A percentile compares a stretch with the other conserved stretches of the same genome.
Evolutionary conservation across 2,888 invertebrate genomes (phyloP).

Genomic region (Apoda limacodes): DNA sequence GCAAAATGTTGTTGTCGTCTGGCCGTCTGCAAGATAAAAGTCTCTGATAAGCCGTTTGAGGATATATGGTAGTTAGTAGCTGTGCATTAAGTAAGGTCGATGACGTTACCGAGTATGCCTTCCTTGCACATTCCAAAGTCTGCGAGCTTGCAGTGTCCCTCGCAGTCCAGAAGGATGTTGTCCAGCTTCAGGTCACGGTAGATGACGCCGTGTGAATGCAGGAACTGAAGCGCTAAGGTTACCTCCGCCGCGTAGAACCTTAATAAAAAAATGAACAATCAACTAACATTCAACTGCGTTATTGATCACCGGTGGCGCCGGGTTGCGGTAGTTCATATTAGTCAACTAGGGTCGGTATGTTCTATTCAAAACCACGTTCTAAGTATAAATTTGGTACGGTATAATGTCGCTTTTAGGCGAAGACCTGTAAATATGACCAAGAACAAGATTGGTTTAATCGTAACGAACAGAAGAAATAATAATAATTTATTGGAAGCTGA

Average conservation of each 20-base stretch:
- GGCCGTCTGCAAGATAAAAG: slow-evolving; percentile 72
- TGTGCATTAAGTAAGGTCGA: not conserved
- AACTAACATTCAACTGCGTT: slow-evolving; percentile 63
- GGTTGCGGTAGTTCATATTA: no score
- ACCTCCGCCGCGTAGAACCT: slow-evolving; percentile 98
- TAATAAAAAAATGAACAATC: no score
- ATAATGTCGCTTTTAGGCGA: no score
- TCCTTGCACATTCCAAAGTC: slow-evolving; percentile 99
- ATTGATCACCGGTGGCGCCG: not conserved
- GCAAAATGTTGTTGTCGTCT: slow-evolving; percentile 96
- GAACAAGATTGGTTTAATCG: no score
- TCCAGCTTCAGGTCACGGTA: slow-evolving; percentile 99
- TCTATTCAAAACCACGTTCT: no score
- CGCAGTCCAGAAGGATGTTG: slow-evolving; percentile 96
- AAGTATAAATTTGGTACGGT: no score
- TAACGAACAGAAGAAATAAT: no score
- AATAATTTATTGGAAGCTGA: no score
- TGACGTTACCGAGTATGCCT: slow-evolving; percentile 73
- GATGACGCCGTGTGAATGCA: slow-evolving; percentile 96
- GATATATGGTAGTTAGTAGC: not conserved
- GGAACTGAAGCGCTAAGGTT: slow-evolving; percentile 95
- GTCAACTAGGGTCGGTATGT: not conserved
- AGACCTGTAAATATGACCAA: no score
- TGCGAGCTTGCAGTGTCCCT: slow-evolving; percentile 94
- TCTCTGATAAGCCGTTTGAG: slow-evolving; percentile 1